Conservation (phyloP, 2,113 vertebrate species). For the Terrapene triunguis region DNA sequence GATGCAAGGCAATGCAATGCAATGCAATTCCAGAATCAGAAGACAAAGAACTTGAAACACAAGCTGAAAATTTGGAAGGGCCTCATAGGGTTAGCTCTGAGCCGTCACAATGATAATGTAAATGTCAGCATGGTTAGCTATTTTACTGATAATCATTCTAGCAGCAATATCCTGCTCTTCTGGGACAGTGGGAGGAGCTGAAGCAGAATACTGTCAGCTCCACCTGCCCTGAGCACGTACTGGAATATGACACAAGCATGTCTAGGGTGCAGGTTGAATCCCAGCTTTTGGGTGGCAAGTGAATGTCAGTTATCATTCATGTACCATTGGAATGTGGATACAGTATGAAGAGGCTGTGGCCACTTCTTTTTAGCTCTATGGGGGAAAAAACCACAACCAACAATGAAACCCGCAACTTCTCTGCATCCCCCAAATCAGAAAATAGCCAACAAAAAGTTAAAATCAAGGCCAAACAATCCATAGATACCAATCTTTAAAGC, state of each 20-base stretch:
- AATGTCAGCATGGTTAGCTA: background rate
- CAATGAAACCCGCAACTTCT: background rate
- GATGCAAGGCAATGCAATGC: background rate
- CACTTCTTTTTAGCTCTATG: background rate
- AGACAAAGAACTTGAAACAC: background rate
- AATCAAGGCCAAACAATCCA: background rate
- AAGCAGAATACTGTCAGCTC: background rate
- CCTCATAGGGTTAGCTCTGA: background rate
- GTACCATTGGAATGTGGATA: background rate
- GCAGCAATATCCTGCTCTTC: background rate
- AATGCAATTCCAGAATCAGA: background rate
- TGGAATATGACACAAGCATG: background rate
- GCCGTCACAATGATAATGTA: background rate
- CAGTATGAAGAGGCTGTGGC: background rate
- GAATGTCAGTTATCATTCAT: background rate
- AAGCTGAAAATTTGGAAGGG: background rate
- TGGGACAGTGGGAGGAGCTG: background rate
- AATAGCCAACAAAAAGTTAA: background rate
- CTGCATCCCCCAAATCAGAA: background rate
- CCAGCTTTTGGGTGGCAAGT: background rate
- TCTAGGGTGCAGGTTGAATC: background rate
- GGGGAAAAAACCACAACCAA: background rate
- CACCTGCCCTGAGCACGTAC: background rate
- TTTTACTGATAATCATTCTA: background rate
- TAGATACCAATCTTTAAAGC: background rate